Evolutionary conservation across 1,140 invertebrate species (phyloP), one percentile per base, ranked within the genome.

Genomic region (Neodiprion pinetum): DNA sequence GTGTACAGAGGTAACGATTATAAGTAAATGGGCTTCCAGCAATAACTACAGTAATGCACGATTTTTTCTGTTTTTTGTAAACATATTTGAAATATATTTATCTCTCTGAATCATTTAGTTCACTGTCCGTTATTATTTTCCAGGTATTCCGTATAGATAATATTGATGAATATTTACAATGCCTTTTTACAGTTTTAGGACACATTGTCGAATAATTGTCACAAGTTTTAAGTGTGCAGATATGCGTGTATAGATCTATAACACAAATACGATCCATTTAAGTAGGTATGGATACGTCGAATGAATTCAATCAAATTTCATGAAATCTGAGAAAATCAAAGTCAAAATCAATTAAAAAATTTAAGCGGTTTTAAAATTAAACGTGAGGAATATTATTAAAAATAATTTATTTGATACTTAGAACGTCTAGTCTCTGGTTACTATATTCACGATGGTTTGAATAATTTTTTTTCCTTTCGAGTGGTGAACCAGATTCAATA

Each of bases 381-480:
- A 40, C 28, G 28, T 3, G 28, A 70, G 47, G 14, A 70, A 70
- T 17, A 17, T 17, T 23, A 70, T 70, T 23, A 70, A 23, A 23
- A 70, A 23, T 23, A 70, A 78, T 77, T 73, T 72, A 67, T 73
- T 67, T 10, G 28, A 40, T 40, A 40, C 28, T 40, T 40, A 40
- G 28, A 40, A 40, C 28, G 17, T 23, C 74, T 74, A 89, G 74
- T 92, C 91, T 82, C 90, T 91, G 73, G 90, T 90, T 65, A 94
- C 89, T 70, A 95, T 86, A 81, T 91, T 90, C 40, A 95, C 90
- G 77, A 96, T 96, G n/a, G 94, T 94, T 76, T 91, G 88, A 69
- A 96, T 95, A 72, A 96, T 95, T 81, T 90, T 92, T 82, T 92
- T 93, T 17, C 95, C 94, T 79, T 93, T 92, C 71, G 94, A 91